Percentiles rank a stretch among this genome's conserved stretches.
These are phyloP conservation scores for Cydia splendana DNA, from an alignment of 1,140 invertebrate species.

Conservation along the genomic window DNA sequence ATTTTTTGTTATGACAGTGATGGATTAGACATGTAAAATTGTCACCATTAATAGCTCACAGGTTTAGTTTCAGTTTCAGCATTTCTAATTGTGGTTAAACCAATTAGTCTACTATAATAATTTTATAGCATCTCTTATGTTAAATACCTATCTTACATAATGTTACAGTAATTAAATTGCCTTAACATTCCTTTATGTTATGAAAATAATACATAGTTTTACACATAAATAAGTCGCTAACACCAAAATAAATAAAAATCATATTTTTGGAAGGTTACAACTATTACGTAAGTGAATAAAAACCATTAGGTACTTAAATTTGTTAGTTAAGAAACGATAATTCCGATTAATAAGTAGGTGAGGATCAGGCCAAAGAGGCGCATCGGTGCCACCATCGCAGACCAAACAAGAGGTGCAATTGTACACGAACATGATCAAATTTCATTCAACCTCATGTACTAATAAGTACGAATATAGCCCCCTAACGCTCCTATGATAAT, in stretches of 20 bases:
- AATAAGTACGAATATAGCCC: background rate
- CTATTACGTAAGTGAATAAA: slow-evolving; percentile 7
- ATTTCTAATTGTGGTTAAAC: too few relatives aligned
- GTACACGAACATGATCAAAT: background rate
- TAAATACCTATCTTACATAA: too few relatives aligned
- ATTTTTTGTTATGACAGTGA: too few relatives aligned
- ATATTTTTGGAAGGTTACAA: background rate
- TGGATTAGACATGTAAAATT: too few relatives aligned
- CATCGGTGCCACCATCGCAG: background rate
- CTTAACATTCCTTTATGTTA: background rate
- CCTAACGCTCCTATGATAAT: background rate
- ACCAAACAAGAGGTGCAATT: background rate
- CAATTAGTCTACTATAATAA: too few relatives aligned
- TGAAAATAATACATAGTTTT: too few relatives aligned
- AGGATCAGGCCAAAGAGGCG: background rate
- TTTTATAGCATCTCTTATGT: too few relatives aligned
- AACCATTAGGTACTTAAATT: background rate
- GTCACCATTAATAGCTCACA: too few relatives aligned
- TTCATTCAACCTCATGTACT: background rate
- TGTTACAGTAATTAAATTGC: background rate
- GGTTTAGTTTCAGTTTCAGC: too few relatives aligned
- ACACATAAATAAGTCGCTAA: too few relatives aligned
- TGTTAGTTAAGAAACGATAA: background rate
- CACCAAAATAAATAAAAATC: too few relatives aligned
- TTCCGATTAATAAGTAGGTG: background rate